Evolutionary conservation across 2,797 vertebrate species (phyloP).

Genomic region (Onychomys arenicola): DNA sequence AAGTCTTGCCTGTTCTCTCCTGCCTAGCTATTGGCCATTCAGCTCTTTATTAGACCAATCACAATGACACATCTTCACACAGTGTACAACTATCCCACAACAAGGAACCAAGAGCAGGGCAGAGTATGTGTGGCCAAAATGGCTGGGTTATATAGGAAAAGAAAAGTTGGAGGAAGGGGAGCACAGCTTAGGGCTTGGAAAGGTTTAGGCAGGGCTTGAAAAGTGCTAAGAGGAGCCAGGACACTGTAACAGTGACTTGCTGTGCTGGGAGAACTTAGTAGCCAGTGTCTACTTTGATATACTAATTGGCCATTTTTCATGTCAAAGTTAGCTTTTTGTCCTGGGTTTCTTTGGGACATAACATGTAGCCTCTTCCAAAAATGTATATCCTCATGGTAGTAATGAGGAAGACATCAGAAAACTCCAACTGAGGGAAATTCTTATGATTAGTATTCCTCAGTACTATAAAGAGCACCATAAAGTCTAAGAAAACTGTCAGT

Average conservation of each 20-base stretch:
- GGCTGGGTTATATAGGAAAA: neutral
- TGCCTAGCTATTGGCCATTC: neutral
- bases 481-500: neutral
- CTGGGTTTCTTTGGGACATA: neutral
- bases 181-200: neutral
- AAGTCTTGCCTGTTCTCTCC: neutral
- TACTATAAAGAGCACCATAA: neutral
- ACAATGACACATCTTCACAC: neutral
- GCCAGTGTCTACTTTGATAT: neutral
- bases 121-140: neutral
- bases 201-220: neutral
- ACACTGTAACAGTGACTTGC: neutral
- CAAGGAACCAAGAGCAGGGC: neutral
- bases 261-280: neutral
- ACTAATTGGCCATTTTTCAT: neutral
- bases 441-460: neutral
- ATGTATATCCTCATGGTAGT: neutral
- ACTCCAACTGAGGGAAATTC: neutral
- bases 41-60: neutral
- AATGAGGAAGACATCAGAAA: neutral
- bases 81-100: neutral
- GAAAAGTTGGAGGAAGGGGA: neutral
- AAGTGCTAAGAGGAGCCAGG: neutral
- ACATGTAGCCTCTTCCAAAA: neutral
- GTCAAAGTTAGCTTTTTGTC: neutral